These are phyloP conservation scores for Oophaga pumilio DNA, from an alignment of 2,113 vertebrate species.

Conservation along the genomic window DNA sequence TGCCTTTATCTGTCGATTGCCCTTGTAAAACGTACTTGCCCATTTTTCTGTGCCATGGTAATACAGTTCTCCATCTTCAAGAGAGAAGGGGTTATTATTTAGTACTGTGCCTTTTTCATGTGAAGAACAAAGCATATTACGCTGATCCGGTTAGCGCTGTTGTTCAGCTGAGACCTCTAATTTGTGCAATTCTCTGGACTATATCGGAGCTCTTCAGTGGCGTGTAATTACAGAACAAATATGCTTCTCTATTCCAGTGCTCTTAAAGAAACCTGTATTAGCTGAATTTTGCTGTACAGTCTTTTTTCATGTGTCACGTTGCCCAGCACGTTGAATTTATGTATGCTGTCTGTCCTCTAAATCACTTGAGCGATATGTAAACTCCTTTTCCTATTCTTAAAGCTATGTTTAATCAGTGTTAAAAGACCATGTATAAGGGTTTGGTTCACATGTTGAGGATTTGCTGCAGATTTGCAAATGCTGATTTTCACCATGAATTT, in stretches of 20 bases:
- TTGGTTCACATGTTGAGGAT: too few relatives aligned
- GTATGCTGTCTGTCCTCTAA: background rate
- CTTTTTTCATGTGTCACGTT: background rate
- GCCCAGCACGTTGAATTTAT: background rate
- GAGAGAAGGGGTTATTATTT: background rate
- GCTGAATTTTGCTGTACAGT: background rate
- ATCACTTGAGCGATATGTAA: background rate
- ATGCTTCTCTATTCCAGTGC: background rate
- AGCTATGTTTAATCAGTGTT: too few relatives aligned
- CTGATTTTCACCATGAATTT: too few relatives aligned
- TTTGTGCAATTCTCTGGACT: background rate
- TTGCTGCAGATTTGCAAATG: too few relatives aligned
- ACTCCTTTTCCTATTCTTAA: too few relatives aligned
- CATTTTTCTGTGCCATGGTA: background rate
- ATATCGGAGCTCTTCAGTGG: background rate
- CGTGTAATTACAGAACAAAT: conserved; percentile 9
- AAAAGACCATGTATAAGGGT: too few relatives aligned
- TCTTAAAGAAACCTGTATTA: background rate
- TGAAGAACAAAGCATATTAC: background rate
- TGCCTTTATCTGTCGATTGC: background rate
- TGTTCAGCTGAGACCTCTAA: conserved; percentile 4
- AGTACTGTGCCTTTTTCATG: background rate
- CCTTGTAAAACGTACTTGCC: background rate
- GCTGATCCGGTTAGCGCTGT: background rate
- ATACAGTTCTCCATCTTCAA: background rate